Conservation (phyloP, 1,140 invertebrate species). For the Diachasma alloeum region DNA sequence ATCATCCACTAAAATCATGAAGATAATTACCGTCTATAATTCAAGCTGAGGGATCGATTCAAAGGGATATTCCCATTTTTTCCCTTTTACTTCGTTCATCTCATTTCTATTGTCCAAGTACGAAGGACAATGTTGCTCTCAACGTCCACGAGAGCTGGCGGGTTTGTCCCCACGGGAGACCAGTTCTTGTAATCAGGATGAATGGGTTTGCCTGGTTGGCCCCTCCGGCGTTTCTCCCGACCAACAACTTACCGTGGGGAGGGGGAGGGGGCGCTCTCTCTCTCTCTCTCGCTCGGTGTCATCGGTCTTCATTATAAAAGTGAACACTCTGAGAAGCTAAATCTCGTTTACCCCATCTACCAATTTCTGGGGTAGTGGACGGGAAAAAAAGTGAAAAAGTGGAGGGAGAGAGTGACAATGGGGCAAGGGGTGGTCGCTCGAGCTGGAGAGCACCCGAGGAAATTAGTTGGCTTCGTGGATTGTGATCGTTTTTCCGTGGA, state of each 20-base stretch:
- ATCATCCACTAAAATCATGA: too few species aligned
- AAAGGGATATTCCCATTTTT: not conserved
- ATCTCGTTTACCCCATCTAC: constrained; percentile 45
- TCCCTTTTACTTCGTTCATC: constrained; percentile 4
- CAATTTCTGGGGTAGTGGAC: not conserved
- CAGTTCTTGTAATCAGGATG: constrained; percentile 53
- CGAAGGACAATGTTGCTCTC: constrained; percentile 1
- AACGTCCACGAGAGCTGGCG: constrained; percentile 19
- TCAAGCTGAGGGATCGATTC: not conserved
- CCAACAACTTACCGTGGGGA: constrained; percentile 40
- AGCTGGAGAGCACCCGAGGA: not conserved
- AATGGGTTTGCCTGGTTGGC: constrained; percentile 48
- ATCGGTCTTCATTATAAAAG: constrained; percentile 58
- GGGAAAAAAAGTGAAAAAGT: not conserved
- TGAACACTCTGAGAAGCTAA: constrained; percentile 37
- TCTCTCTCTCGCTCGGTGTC: constrained; percentile 34
- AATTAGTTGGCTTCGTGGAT: constrained; percentile 3
- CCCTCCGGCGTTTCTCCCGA: constrained; percentile 37
- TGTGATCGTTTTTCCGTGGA: not conserved
- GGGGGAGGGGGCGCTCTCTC: too few species aligned
- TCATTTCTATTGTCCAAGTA: not conserved
- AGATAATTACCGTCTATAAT: too few species aligned
- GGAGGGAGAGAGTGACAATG: not conserved
- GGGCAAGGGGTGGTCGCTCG: not conserved
- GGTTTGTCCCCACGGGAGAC: constrained; percentile 48